A percentile compares a stretch with the other conserved stretches of the same genome.
Conservation (phyloP, 2,113 vertebrate genomes). For the Leucosticte australis region DNA sequence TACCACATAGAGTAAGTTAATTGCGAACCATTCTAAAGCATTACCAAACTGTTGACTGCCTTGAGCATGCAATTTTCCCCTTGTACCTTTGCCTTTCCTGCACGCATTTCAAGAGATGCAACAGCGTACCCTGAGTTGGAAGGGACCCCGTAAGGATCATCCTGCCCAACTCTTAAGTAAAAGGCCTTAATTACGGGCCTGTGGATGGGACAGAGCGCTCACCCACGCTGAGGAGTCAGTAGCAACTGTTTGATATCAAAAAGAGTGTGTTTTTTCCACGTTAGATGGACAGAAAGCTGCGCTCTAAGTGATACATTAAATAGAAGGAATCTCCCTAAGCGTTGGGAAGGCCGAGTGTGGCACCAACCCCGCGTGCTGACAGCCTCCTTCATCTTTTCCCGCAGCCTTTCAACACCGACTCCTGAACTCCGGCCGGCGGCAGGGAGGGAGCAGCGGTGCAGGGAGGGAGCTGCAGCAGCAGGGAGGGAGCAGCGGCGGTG, state of each 20-base stretch:
- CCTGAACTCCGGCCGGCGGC: rapidly evolving
- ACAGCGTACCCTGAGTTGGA: too few species aligned
- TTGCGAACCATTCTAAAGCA: background rate
- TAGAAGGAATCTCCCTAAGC: rapidly evolving
- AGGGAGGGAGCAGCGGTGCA: too few species aligned
- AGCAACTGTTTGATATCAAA: rapidly evolving
- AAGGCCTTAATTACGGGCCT: rapidly evolving
- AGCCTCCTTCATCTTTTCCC: rapidly evolving
- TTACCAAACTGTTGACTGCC: background rate
- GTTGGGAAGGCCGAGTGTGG: rapidly evolving
- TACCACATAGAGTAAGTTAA: background rate
- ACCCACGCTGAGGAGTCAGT: rapidly evolving
- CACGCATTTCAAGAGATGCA: background rate
- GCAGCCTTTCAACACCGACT: rapidly evolving
- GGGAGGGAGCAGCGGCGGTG: rapidly evolving
- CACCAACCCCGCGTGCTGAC: rapidly evolving
- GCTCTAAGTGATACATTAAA: rapidly evolving
- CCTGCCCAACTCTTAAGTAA: background rate
- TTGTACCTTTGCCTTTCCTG: background rate
- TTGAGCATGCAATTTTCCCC: rapidly evolving
- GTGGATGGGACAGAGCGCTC: rapidly evolving
- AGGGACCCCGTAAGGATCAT: background rate
- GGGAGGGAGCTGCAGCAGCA: too few species aligned
- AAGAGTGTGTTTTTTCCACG: rapidly evolving
- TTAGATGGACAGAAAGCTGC: background rate